A percentile compares a stretch with the other conserved stretches of the same genome.
phyloP scores from a whole-genome alignment of 2,888 invertebrate species.

The Cordilura impudica region DNA sequence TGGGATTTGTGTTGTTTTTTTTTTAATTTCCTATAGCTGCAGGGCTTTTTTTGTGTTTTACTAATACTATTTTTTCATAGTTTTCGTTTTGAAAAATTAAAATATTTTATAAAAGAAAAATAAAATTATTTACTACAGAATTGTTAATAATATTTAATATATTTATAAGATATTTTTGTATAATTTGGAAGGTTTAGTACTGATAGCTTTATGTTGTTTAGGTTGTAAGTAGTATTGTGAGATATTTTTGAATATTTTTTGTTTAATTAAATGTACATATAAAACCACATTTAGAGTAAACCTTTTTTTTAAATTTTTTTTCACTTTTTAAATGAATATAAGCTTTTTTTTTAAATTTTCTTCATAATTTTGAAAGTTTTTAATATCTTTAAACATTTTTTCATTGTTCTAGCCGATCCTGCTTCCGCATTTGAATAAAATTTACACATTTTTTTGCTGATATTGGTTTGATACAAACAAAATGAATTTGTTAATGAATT shows the following conservation, averaged over 20 bases:
- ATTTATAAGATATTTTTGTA: too few species aligned
- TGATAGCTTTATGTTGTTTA: conserved; percentile 67
- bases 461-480: conserved; percentile 24
- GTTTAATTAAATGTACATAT: conserved; percentile 20
- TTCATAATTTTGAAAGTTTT: conserved; percentile 45
- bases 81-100: neutral
- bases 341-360: conserved; percentile 45
- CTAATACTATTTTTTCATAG: conserved; percentile 34
- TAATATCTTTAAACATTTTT: conserved; percentile 53
- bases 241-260: conserved; percentile 52
- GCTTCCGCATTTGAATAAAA: conserved; percentile 75
- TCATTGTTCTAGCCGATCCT: conserved; percentile 77
- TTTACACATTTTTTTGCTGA: conserved; percentile 65
- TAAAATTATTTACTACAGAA: conserved; percentile 26
- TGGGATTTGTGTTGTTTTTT: conserved; percentile 4
- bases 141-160: conserved; percentile 29
- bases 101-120: conserved; percentile 11
- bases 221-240: conserved; percentile 55
- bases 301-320: conserved; percentile 36
- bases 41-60: conserved; percentile 49
- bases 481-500: conserved; percentile 20
- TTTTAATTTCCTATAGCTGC: conserved; percentile 51
- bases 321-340: conserved; percentile 15
- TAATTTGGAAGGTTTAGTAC: conserved; percentile 72
- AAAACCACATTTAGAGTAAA: conserved; percentile 54